Percentiles rank a stretch among this genome's conserved stretches.
These are phyloP conservation scores for Gymnocypris eckloni DNA, from an alignment of 2,797 vertebrate species.

Conservation along the genomic window DNA sequence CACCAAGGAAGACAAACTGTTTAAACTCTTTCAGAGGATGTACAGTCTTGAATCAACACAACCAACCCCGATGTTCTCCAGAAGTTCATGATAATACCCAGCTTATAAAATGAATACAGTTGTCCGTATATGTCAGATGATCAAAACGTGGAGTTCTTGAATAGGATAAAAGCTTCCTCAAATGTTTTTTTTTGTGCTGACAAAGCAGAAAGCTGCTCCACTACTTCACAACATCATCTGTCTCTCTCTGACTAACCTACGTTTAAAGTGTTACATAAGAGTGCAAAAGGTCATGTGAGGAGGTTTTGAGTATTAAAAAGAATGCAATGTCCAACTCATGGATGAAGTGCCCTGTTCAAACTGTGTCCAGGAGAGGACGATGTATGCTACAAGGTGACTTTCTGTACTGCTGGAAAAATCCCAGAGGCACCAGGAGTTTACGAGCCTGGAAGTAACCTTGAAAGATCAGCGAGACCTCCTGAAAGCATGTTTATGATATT, in stretches of 20 bases:
- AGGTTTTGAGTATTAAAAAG: constrained; percentile 8
- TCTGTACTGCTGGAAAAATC: constrained; percentile 51
- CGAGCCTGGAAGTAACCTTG: constrained; percentile 52
- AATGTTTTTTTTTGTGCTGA: background rate
- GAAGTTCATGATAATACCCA: background rate
- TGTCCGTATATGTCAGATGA: background rate
- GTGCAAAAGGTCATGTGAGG: background rate
- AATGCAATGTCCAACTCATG: constrained; percentile 12
- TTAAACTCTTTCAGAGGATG: constrained; percentile 21
- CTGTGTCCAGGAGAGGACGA: constrained; percentile 46
- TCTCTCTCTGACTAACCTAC: constrained; percentile 18
- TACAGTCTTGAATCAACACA: constrained; percentile 28
- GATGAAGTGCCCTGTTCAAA: constrained; percentile 18
- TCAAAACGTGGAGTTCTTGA: background rate
- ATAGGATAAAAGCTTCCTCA: constrained; percentile 1
- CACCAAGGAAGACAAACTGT: constrained; percentile 1
- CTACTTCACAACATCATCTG: background rate
- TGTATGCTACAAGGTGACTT: constrained; percentile 60
- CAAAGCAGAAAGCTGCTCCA: background rate
- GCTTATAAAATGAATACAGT: background rate
- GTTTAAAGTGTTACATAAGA: constrained; percentile 2
- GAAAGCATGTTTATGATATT: constrained; percentile 47
- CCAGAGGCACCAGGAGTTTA: constrained; percentile 54
- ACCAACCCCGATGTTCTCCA: background rate
- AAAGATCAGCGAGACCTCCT: constrained; percentile 43